phyloP scores from a whole-genome alignment of 2,113 vertebrate species.

The Bostrychus sinensis region DNA sequence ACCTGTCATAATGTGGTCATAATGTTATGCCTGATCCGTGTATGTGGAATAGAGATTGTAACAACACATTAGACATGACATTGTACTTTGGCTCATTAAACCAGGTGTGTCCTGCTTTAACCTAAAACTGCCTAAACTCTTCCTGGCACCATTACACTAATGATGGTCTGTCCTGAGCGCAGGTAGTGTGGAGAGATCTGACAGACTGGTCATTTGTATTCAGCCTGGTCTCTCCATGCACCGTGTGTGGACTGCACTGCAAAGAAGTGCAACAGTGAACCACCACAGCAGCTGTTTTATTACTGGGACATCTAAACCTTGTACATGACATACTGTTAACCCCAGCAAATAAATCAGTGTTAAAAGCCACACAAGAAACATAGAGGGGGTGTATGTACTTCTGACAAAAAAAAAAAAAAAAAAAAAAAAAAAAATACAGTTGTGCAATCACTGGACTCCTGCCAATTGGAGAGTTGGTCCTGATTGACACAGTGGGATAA shows the following conservation, averaged over 20 bases:
- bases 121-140: constrained; percentile 5
- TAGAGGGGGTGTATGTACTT: too few species aligned
- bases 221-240: constrained; percentile 24
- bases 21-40: background rate
- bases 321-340: background rate
- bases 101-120: constrained; percentile 2
- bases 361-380: background rate
- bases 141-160: constrained; percentile 36
- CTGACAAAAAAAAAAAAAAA: background rate
- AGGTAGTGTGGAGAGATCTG: constrained; percentile 54
- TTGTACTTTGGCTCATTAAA: constrained; percentile 6
- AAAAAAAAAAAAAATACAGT: too few species aligned
- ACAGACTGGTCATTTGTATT: constrained; percentile 61
- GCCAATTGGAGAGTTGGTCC: too few species aligned
- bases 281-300: background rate
- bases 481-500: too few species aligned
- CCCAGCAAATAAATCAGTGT: background rate
- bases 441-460: too few species aligned
- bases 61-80: background rate
- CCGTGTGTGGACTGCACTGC: background rate
- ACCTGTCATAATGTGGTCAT: background rate
- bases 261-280: constrained; percentile 1
- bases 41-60: background rate
- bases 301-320: background rate
- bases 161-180: constrained; percentile 43